These are phyloP conservation scores for Leptinotarsa undecemlineata DNA, from an alignment of 1,140 invertebrate genomes.

Conservation along the genomic window DNA sequence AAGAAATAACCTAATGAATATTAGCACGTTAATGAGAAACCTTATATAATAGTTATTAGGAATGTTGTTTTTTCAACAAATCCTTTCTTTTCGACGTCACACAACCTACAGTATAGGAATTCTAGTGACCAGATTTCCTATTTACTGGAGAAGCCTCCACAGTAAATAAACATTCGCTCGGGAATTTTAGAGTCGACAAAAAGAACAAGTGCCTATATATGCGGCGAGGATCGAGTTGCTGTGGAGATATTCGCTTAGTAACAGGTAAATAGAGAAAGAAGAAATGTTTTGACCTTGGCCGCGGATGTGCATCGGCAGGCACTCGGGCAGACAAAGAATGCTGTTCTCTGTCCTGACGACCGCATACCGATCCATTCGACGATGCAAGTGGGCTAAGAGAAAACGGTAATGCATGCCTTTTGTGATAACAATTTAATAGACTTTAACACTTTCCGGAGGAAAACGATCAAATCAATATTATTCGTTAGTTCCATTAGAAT, in stretches of 20 bases:
- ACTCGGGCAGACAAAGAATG: constrained; percentile 4
- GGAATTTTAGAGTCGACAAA: background rate
- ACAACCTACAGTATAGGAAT: too few species aligned
- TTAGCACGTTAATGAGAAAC: too few species aligned
- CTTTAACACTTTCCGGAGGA: too few species aligned
- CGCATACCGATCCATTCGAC: constrained; percentile 7
- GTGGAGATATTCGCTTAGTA: background rate
- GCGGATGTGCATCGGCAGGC: constrained; percentile 1
- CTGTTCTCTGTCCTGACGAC: background rate
- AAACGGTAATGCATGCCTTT: constrained; percentile 2
- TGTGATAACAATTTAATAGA: too few species aligned
- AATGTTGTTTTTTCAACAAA: too few species aligned
- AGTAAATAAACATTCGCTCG: background rate
- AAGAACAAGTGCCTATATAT: background rate
- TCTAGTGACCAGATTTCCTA: too few species aligned
- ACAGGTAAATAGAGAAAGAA: constrained; percentile 4
- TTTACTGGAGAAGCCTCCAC: too few species aligned
- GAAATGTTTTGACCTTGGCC: constrained; percentile 1
- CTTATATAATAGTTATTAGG: too few species aligned
- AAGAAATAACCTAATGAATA: too few species aligned
- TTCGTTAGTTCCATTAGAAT: too few species aligned
- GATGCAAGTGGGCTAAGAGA: background rate
- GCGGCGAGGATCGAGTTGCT: background rate
- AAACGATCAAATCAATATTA: too few species aligned
- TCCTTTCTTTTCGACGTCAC: too few species aligned